Base-by-base conservation (phyloP, 2,113 vertebrate genomes). In the Carollia perspicillata region DNA sequence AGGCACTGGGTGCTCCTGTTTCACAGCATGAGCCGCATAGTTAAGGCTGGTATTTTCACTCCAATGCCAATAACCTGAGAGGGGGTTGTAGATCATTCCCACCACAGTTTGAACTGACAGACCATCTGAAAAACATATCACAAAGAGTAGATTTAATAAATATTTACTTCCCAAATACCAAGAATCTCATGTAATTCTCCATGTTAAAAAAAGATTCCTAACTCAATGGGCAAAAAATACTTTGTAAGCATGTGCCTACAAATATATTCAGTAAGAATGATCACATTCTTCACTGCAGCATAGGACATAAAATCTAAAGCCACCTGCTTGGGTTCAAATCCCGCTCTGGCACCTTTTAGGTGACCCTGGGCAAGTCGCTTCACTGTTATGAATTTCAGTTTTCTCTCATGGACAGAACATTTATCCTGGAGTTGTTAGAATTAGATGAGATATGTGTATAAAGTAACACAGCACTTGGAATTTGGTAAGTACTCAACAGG, bases 81-180 rank as follows among this genome's bases (percentile, higher is more conserved):
- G 63, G 0, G 99, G 99, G 93, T 99, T 99, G 90, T 99, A 99
- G 90, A 99, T 33, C 99, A 99, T 99, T 81, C 99, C 99, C 16
- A 96, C 98, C 96, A 99, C 98, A 0, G 98, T 98, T 97, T 98
- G 98, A 86, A 99, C 99, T 2, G 94, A 98, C 93, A 99, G 99
- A 84, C 99, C 99, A 97, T 98, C 99, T 99, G 97, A 90, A 84
- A 96, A 55, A 65, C 66, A 86, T 37, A 66, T 26, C 80, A 94
- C 63, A 94, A 86, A 81, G 11, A 72, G 33, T n/a, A 88, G 16
- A 80, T 53, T 94, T 90, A 87, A 72, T 66, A 83, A 94, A 49
- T 51, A 83, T 49, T 92, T 74, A 68, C 23, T 6, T 75, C 35
- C 65, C 26, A 87, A 91, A 13, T 28, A 49, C 40, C 51, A 65